Evolutionary conservation across 2,113 vertebrate species (phyloP), one percentile per base, ranked within the genome.

Genomic region (Xiphorhynchus elegans): DNA sequence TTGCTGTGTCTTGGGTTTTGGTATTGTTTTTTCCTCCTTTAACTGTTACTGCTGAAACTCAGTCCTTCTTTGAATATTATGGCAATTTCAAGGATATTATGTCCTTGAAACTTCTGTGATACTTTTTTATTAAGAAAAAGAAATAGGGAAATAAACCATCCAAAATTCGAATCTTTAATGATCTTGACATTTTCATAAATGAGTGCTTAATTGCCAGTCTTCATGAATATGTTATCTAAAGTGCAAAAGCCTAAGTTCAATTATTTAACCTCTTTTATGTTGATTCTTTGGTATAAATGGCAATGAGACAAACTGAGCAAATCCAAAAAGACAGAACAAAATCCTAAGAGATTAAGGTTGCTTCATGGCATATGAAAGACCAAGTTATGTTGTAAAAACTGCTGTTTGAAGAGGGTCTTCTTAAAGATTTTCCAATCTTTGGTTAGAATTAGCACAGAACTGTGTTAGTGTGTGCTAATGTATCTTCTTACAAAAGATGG

Each of bases 101-200:
- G 49, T 72, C n/a, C n/a, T 90, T 91, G 62, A 73, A 89, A 66
- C 50, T 81, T 86, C 70, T 66, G 9, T 64, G 16, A 11, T 85
- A 78, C 13, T 33, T 91, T 86, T 91, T 79, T 47, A 75, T 91
- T 74, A 85, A 67, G 56, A 86, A 82, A 90, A 80, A 67, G 9
- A 55, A 92, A 28, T 60, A 28, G 5, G 39, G 62, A 96, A 92
- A 82, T 88, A 82, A 94, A 82, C 72, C 85, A 69, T 46, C 42
- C 17, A 58, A 33, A 37, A 80, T 78, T 89, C 47, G 84, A 67
- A n/a, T 92, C 53, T 75, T 72, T 89, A 80, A 90, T 94, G 47
- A 96, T 94, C 85, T 84, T 96, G 92, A 96, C 80, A 95, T 95
- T 96, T 96, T 93, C 93, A 94, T 89, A 96, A 97, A 91, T 92